Conservation (phyloP, 2,888 invertebrate species). For the Allophyes oxyacanthae region DNA sequence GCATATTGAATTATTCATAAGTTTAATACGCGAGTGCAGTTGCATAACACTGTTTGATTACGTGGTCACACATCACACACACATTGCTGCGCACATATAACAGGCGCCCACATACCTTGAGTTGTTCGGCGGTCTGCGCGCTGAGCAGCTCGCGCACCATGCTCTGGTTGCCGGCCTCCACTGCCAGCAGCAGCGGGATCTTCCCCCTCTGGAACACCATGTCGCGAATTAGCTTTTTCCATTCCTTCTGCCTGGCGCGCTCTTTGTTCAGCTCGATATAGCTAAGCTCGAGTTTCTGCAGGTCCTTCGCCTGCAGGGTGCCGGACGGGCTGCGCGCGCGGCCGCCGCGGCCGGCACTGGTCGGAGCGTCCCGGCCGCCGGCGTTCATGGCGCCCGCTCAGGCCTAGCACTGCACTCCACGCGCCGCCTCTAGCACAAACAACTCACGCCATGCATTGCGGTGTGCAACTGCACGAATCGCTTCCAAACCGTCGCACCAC, state of each 20-base stretch:
- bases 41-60: constrained; percentile 35
- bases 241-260: constrained; percentile 86
- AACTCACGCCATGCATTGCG: constrained; percentile 73
- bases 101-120: constrained; percentile 89
- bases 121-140: constrained; percentile 96
- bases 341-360: constrained; percentile 69
- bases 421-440: constrained; percentile 71
- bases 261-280: constrained; percentile 87
- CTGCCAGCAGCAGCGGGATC: constrained; percentile 97
- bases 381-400: constrained; percentile 67
- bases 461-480: constrained; percentile 78
- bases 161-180: constrained; percentile 98
- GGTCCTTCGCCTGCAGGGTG: constrained; percentile 75
- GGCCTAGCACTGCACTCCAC: constrained; percentile 68
- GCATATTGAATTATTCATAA: constrained; percentile 37
- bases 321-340: constrained; percentile 77
- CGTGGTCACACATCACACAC: constrained; percentile 9
- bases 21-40: constrained; percentile 28
- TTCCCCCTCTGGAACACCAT: constrained; percentile 95
- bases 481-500: constrained; percentile 78
- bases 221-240: constrained; percentile 89
- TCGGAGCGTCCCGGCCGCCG: constrained; percentile 67
- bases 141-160: constrained; percentile 98
- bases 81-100: constrained; percentile 7
- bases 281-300: constrained; percentile 85